A percentile compares a stretch with the other conserved stretches of the same genome.
phyloP scores from a whole-genome alignment of 2,113 vertebrate species.

The Ursus arctos region DNA sequence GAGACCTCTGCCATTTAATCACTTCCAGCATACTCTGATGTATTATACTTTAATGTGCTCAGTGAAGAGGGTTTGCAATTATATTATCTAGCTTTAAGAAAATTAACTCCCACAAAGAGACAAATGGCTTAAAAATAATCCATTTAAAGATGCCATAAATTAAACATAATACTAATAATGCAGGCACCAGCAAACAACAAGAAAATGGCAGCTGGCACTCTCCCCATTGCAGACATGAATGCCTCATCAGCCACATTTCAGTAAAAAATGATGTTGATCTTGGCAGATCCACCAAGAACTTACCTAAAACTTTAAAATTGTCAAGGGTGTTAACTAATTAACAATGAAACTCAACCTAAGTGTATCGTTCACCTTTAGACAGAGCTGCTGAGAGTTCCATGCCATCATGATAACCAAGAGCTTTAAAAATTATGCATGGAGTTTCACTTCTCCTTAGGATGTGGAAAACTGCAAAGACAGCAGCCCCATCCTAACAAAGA shows the following conservation, averaged over 20 bases:
- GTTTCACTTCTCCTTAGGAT: neutral
- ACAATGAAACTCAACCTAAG: neutral
- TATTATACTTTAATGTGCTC: neutral
- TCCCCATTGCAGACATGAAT: neutral
- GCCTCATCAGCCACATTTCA: neutral
- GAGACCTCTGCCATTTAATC: neutral
- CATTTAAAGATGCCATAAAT: neutral
- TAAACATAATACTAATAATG: neutral
- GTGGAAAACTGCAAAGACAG: neutral
- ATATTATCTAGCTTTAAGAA: constrained; percentile 55
- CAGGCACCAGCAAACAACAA: neutral
- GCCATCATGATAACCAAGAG: neutral
- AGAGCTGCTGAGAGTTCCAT: neutral
- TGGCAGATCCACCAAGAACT: neutral
- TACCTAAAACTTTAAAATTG: neutral
- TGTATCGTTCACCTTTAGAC: neutral
- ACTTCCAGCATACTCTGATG: neutral
- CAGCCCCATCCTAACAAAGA: neutral
- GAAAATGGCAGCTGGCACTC: neutral
- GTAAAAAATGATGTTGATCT: neutral
- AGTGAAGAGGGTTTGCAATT: neutral
- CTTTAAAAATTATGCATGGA: neutral
- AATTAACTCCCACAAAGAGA: constrained; percentile 46
- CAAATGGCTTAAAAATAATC: constrained; percentile 6
- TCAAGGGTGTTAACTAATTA: neutral